Evolutionary conservation across 2,888 invertebrate species (phyloP).

Genomic region (Vandiemenella viatica): DNA sequence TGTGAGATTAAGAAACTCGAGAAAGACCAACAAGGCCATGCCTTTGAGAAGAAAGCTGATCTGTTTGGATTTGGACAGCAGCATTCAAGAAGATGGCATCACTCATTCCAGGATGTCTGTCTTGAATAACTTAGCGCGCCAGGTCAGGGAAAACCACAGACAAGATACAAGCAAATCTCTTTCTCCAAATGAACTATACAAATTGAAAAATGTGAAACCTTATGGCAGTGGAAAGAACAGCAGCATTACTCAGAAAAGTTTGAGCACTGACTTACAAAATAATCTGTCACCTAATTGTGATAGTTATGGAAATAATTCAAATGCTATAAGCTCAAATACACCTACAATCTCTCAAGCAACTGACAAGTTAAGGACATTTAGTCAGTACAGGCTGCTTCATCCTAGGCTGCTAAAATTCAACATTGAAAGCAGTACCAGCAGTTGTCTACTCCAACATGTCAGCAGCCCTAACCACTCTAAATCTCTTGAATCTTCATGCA

Average conservation of each 20-base stretch:
- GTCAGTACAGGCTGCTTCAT: background rate
- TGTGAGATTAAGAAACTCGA: background rate
- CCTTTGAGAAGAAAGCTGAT: background rate
- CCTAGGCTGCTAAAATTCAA: background rate
- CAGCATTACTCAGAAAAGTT: background rate
- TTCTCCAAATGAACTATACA: too few species aligned
- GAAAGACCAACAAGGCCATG: background rate
- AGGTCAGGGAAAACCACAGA: background rate
- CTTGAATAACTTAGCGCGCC: background rate
- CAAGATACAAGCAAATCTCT: background rate
- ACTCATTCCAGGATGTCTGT: background rate
- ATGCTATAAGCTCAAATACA: background rate
- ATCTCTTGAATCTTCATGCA: background rate
- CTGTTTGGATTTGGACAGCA: background rate
- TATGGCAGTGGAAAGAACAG: too few species aligned
- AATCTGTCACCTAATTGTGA: background rate
- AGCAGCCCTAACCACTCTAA: background rate
- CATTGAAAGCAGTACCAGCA: background rate
- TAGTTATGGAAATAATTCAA: background rate
- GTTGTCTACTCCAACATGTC: too few species aligned
- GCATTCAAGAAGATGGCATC: background rate
- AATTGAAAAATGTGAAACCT: too few species aligned
- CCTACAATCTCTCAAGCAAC: too few species aligned
- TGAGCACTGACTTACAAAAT: background rate
- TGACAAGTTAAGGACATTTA: too few species aligned